These are phyloP conservation scores for Picathartes gymnocephalus DNA, from an alignment of 2,113 vertebrate genomes.

Conservation along the genomic window DNA sequence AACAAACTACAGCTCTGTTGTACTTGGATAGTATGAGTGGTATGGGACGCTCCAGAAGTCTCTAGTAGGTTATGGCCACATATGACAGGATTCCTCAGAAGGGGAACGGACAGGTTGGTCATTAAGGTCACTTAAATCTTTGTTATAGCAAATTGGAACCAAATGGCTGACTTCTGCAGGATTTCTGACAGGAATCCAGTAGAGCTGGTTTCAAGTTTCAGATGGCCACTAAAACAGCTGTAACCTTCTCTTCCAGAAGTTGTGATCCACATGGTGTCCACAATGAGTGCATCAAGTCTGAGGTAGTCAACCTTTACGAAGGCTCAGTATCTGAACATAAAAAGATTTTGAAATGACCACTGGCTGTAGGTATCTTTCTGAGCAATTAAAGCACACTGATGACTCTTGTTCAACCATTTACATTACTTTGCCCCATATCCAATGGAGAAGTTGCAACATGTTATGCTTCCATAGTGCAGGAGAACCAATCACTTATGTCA, in stretches of 20 bases:
- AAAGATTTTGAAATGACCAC: constrained; percentile 81
- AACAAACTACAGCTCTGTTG: constrained; percentile 82
- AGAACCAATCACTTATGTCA: constrained; percentile 60
- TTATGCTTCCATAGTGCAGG: constrained; percentile 71
- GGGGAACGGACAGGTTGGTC: constrained; percentile 74
- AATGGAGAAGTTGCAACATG: constrained; percentile 71
- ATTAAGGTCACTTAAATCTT: constrained; percentile 98
- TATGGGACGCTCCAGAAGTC: constrained; percentile 70
- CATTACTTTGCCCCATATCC: constrained; percentile 72
- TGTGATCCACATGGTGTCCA: constrained; percentile 85
- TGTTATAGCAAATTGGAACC: constrained; percentile 81
- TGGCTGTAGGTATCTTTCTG: constrained; percentile 70
- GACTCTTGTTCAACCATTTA: constrained; percentile 67
- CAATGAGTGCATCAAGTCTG: constrained; percentile 83
- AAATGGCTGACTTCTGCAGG: constrained; percentile 80
- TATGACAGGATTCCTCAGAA: constrained; percentile 71
- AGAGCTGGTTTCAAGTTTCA: constrained; percentile 83
- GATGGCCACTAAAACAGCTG: constrained; percentile 75
- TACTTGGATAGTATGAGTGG: constrained; percentile 56
- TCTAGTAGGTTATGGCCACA: constrained; percentile 75
- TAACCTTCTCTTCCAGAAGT: constrained; percentile 80
- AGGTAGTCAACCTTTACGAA: constrained; percentile 87
- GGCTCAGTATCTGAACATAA: constrained; percentile 83
- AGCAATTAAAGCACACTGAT: constrained; percentile 71
- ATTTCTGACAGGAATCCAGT: constrained; percentile 77